phyloP scores from a whole-genome alignment of 2,888 invertebrate genomes.

The Tenodera sinensis region DNA sequence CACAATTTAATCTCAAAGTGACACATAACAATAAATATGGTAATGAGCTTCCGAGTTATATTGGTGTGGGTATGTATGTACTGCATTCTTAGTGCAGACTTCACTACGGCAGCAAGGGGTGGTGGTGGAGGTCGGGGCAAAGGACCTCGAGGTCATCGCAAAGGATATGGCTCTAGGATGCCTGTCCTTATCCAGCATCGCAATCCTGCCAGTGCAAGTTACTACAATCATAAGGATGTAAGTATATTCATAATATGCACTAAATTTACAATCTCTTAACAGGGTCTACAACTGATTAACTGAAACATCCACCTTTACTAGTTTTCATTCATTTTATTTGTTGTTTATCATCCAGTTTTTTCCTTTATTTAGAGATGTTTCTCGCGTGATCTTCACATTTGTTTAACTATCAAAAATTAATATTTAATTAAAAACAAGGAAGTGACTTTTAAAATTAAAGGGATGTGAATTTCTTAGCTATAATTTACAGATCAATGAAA shows the following conservation, averaged over 20 bases:
- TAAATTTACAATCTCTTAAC: neutral
- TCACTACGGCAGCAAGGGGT: conserved; percentile 21
- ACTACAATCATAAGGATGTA: conserved; percentile 64
- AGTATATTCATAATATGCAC: conserved; percentile 42
- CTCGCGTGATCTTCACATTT: no score
- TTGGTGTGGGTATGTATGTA: neutral
- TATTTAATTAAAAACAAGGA: no score
- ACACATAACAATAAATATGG: neutral
- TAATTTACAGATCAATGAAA: no score
- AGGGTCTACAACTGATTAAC: neutral
- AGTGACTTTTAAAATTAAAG: no score
- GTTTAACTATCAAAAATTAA: no score
- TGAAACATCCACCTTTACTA: neutral
- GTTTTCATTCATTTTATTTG: neutral
- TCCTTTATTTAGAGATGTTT: no score
- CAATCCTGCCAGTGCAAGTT: conserved; percentile 55
- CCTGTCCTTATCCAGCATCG: conserved; percentile 55
- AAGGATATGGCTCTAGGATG: conserved; percentile 49
- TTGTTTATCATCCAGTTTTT: neutral
- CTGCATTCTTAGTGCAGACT: neutral
- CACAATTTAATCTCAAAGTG: neutral
- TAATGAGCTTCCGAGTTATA: neutral
- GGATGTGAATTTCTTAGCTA: no score
- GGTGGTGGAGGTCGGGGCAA: conserved; percentile 36
- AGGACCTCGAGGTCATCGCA: conserved; percentile 31